A percentile compares a stretch with the other conserved stretches of the same genome.
phyloP scores from a whole-genome alignment of 2,113 vertebrate species.

The Pseudolaguvia tuberculata region DNA sequence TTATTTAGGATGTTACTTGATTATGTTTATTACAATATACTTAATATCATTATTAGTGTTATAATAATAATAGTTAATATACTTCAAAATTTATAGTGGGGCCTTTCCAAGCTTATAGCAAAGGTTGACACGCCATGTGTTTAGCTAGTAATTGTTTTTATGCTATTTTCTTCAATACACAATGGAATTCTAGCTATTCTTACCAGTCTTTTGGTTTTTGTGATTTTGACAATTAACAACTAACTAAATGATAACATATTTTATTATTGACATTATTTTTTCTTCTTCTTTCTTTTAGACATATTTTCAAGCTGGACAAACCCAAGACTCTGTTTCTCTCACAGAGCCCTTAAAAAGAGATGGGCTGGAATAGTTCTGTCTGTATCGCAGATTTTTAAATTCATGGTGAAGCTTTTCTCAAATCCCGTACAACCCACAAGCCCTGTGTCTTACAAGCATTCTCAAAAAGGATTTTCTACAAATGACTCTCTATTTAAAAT shows the following conservation, averaged over 20 bases:
- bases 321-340: conserved; percentile 25
- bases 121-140: conserved; percentile 42
- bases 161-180: not conserved
- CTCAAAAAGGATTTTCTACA: not conserved
- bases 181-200: not conserved
- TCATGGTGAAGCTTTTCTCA: not conserved
- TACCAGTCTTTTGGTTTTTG: not conserved
- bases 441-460: not conserved
- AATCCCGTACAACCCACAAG: not conserved
- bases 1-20: no score
- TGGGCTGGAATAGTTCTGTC: conserved; percentile 31
- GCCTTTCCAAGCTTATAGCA: not conserved
- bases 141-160: conserved; percentile 7
- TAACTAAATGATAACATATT: no score
- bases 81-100: no score
- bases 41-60: no score
- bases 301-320: conserved; percentile 22
- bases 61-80: no score
- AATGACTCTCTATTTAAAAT: conserved; percentile 30
- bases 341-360: conserved; percentile 28
- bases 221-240: not conserved
- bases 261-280: not conserved
- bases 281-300: conserved; percentile 33
- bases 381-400: conserved; percentile 29
- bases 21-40: no score